These are phyloP conservation scores for Corythornis madagascariensis DNA, from an alignment of 2,113 vertebrate genomes.

Conservation along the genomic window DNA sequence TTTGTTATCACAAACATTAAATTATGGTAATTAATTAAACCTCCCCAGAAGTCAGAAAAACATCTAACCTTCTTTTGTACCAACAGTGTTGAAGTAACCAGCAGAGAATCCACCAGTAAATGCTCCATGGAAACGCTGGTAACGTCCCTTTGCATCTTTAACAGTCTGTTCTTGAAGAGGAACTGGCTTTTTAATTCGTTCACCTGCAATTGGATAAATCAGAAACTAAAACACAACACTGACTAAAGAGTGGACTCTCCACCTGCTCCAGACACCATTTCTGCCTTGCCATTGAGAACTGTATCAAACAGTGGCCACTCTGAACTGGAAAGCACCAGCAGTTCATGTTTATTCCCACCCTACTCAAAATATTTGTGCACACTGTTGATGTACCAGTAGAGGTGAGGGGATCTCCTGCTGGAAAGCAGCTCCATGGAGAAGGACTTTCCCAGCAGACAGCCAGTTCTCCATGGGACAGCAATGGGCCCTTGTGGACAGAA, in stretches of 20 bases:
- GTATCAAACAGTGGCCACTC: neutral
- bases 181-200: conserved; percentile 86
- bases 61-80: conserved; percentile 90
- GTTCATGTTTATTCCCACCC: neutral
- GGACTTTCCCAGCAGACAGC: too few species aligned
- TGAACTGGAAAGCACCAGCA: neutral
- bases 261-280: accelerated
- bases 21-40: neutral
- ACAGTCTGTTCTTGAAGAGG: conserved; percentile 95
- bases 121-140: conserved; percentile 92
- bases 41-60: neutral
- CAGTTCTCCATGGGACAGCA: too few species aligned
- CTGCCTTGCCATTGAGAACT: neutral
- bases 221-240: neutral
- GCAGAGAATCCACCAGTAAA: conserved; percentile 98
- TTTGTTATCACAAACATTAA: neutral
- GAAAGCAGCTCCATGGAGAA: too few species aligned
- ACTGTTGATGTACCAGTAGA: too few species aligned
- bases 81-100: conserved; percentile 95
- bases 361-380: neutral
- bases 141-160: conserved; percentile 92
- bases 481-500: too few species aligned
- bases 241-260: neutral
- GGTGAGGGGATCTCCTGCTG: too few species aligned
- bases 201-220: conserved; percentile 72